Conservation (phyloP, 2,888 invertebrate genomes). For the Teleogryllus oceanicus region DNA sequence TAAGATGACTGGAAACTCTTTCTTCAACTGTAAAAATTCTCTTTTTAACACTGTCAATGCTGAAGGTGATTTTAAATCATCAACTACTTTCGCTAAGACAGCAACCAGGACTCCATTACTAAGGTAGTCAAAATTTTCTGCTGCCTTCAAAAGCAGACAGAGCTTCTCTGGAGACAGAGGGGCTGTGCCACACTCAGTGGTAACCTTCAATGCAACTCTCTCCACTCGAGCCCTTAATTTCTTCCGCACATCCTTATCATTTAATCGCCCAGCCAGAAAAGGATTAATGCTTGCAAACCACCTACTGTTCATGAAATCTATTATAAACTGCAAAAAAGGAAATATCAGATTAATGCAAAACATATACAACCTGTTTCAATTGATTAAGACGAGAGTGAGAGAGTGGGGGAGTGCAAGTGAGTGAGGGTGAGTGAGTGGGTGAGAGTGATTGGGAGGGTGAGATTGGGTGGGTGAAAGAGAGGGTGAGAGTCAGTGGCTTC, state of each 20-base stretch:
- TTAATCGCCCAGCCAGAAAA: neutral
- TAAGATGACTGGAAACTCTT: neutral
- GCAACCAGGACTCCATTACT: neutral
- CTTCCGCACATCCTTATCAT: neutral
- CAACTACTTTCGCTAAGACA: neutral
- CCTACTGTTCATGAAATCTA: neutral
- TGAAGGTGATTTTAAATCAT: neutral
- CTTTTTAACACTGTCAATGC: neutral
- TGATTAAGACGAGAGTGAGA: no score
- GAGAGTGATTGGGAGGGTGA: no score
- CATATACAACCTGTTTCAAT: no score
- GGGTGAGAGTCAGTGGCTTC: no score
- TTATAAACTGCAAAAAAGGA: neutral
- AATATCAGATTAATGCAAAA: neutral
- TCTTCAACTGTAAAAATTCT: neutral
- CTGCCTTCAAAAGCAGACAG: neutral
- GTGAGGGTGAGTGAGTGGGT: no score
- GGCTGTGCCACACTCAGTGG: neutral
- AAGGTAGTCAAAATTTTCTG: neutral
- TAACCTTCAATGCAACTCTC: neutral
- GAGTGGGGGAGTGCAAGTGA: no score
- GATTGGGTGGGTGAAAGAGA: no score
- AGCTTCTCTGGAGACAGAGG: neutral
- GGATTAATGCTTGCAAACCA: neutral
- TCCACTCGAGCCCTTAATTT: neutral